phyloP scores from a whole-genome alignment of 2,888 invertebrate genomes.

The Allacma fusca region DNA sequence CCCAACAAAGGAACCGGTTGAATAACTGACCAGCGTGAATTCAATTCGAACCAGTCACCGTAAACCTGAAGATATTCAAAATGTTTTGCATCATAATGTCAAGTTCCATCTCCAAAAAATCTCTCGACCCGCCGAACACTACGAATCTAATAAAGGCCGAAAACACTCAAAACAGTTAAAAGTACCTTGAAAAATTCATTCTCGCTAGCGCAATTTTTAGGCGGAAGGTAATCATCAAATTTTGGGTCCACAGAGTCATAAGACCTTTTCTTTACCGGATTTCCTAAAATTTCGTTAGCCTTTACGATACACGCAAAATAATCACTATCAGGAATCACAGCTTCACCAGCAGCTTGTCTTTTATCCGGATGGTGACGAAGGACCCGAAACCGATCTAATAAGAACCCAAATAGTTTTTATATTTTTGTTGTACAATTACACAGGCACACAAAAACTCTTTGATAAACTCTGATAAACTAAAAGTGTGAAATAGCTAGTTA shows the following conservation, averaged over 20 bases:
- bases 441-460: too few species aligned
- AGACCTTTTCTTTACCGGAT: slow-evolving; percentile 80
- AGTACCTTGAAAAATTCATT: slow-evolving; percentile 59
- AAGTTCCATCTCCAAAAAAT: too few species aligned
- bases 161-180: not conserved
- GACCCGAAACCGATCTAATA: slow-evolving; percentile 77
- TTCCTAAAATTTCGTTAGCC: slow-evolving; percentile 92
- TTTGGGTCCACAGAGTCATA: slow-evolving; percentile 97
- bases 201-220: slow-evolving; percentile 72
- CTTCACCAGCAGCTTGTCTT: slow-evolving; percentile 87
- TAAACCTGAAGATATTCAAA: slow-evolving; percentile 60
- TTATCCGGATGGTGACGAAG: slow-evolving; percentile 98
- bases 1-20: slow-evolving; percentile 85
- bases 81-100: not conserved
- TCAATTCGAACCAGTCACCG: slow-evolving; percentile 73
- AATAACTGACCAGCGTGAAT: slow-evolving; percentile 91
- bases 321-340: slow-evolving; percentile 88
- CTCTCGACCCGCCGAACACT: too few species aligned
- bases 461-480: too few species aligned
- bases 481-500: too few species aligned
- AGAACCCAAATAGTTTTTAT: not conserved
- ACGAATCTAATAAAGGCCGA: not conserved
- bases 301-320: slow-evolving; percentile 99
- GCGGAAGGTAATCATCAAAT: slow-evolving; percentile 88
- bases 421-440: too few species aligned